Base-by-base conservation (phyloP, 2,888 invertebrate species). In the Acanthococcus lagerstroemiae region DNA sequence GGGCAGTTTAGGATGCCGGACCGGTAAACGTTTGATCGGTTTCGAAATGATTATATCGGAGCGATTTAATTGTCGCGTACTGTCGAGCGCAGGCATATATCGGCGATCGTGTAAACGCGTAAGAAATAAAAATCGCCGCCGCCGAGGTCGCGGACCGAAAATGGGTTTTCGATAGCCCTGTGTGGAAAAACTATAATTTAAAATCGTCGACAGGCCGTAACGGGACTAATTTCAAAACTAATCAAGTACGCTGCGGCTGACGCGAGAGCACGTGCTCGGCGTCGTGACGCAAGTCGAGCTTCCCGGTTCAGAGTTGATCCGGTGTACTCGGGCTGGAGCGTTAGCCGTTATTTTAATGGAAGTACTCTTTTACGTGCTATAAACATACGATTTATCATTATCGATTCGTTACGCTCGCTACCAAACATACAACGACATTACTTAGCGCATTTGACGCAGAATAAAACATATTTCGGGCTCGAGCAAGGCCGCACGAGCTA, bases 341-440 rank as follows among this genome's bases (percentile, higher is more conserved):
- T n/a, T n/a, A n/a, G 7, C 15, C 15, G 7, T 37, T 37, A 7
- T 37, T 37, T 37, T 45, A 45, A 45, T 45, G 46, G 46, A 45
- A 45, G n/a, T 45, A 12, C 17, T 52, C 22, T 52, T 21, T 61
- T 61, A 50, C 61, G 22, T 50, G 37, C 48, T 48, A 27, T 52
- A 52, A 61, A 61, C 61, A 52, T 52, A 61, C 61, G 21, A 61
- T 61, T 61, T 52, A 61, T 61, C 61, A 61, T 61, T 52, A 52
- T 52, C 21, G 61, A 61, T 61, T 61, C 50, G 61, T 6, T 52
- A 61, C 52, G 61, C 61, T 61, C 21, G 52, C 61, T 52, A 61
- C 52, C 50, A 30, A 61, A 52, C 52, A 52, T 52, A 19, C 52
- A 22, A 52, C 12, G 52, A 52, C 24, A 52, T 52, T 52, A 52